Conservation (phyloP, 1,140 invertebrate species). For the Drosophila orosa region DNA sequence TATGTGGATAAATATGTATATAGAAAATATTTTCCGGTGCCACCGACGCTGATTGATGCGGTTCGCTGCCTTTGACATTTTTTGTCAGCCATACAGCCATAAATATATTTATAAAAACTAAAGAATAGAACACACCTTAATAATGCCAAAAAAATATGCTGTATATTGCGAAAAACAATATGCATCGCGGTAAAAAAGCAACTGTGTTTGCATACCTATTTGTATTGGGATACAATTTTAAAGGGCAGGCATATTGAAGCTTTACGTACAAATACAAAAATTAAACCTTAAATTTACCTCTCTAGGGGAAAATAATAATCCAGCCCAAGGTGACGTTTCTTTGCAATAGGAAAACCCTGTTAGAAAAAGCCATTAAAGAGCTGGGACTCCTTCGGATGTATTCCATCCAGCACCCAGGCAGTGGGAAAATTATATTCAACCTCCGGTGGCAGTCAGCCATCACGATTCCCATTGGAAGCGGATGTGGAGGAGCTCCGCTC, state of each 20-base stretch:
- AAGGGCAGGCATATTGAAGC: background rate
- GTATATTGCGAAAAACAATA: slow-evolving; percentile 20
- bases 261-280: background rate
- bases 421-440: slow-evolving; percentile 67
- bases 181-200: slow-evolving; percentile 4
- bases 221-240: slow-evolving; percentile 9
- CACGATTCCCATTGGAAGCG: slow-evolving; percentile 59
- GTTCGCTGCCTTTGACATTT: slow-evolving; percentile 68
- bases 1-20: slow-evolving; percentile 31
- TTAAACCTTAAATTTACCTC: background rate
- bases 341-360: slow-evolving; percentile 35
- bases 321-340: slow-evolving; percentile 1
- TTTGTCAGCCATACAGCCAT: slow-evolving; percentile 44
- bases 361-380: slow-evolving; percentile 59
- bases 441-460: slow-evolving; percentile 45
- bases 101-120: slow-evolving; percentile 69
- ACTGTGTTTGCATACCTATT: slow-evolving; percentile 9
- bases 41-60: slow-evolving; percentile 67
- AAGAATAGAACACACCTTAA: slow-evolving; percentile 43
- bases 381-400: background rate
- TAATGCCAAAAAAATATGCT: slow-evolving; percentile 19
- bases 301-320: background rate
- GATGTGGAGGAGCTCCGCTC: slow-evolving; percentile 12
- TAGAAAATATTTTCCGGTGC: slow-evolving; percentile 40
- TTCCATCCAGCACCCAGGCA: slow-evolving; percentile 34